A percentile compares a stretch with the other conserved stretches of the same genome.
Evolutionary conservation across 2,113 vertebrate species (phyloP).

Genomic region (Rhizomys pruinosus): DNA sequence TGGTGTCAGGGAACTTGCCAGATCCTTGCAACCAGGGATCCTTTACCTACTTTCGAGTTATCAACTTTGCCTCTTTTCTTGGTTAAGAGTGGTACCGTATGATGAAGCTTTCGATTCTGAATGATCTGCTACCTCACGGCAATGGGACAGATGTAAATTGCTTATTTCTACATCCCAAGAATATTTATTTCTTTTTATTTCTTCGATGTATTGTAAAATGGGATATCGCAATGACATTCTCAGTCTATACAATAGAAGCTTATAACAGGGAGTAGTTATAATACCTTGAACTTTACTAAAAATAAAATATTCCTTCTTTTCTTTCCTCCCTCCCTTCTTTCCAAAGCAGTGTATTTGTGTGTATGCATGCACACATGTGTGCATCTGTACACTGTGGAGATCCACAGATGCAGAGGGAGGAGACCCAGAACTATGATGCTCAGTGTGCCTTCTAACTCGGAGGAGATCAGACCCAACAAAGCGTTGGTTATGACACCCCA

Average conservation of each 20-base stretch:
- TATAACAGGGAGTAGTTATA: background rate
- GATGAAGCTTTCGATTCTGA: background rate
- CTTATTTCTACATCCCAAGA: background rate
- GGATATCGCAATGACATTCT: background rate
- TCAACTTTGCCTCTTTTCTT: background rate
- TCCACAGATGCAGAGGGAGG: background rate
- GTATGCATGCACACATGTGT: background rate
- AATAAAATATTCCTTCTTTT: background rate
- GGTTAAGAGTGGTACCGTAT: background rate
- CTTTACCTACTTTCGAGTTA: background rate
- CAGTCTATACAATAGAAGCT: background rate
- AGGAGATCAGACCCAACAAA: background rate
- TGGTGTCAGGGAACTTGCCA: background rate
- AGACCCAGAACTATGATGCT: background rate
- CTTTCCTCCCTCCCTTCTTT: background rate
- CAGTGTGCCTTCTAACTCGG: background rate
- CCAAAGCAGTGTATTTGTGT: too few species aligned
- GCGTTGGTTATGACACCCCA: background rate
- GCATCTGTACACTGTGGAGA: background rate
- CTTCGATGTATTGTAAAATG: background rate
- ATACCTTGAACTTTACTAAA: background rate
- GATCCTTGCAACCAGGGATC: background rate
- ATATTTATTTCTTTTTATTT: background rate
- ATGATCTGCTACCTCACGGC: background rate
- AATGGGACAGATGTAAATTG: background rate